Evolutionary conservation across 2,888 invertebrate genomes (phyloP).

Genomic region (Meghimatium bilineatum): DNA sequence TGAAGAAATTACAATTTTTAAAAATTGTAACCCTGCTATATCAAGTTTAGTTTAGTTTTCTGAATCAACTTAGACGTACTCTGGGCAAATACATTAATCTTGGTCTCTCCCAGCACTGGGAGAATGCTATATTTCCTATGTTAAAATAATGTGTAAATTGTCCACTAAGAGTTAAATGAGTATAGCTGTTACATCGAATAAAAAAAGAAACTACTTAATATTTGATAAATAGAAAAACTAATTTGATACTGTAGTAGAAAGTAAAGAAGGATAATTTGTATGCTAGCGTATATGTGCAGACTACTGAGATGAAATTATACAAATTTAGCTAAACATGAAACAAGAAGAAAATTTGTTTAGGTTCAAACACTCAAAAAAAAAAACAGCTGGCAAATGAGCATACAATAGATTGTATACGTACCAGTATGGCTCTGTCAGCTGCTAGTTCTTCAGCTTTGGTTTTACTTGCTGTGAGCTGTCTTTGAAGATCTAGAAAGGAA

Average conservation of each 20-base stretch:
- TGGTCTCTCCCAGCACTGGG: no score
- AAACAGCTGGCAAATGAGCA: background rate
- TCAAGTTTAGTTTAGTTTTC: no score
- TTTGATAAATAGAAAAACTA: background rate
- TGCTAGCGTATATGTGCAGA: background rate
- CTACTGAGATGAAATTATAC: background rate
- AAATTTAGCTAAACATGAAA: no score
- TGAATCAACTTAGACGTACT: no score
- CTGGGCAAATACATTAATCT: no score
- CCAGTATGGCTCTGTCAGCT: slow-evolving; percentile 71
- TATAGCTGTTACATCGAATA: background rate
- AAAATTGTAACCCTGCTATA: no score
- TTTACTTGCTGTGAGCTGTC: slow-evolving; percentile 67
- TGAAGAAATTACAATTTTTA: no score
- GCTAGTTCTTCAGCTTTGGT: slow-evolving; percentile 65
- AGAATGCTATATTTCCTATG: no score
- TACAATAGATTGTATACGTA: slow-evolving; percentile 54
- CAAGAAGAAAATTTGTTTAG: no score
- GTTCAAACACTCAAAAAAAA: background rate
- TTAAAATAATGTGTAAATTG: no score
- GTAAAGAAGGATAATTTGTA: background rate
- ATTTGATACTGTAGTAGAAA: background rate
- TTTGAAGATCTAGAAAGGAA: slow-evolving; percentile 66
- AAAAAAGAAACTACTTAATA: background rate
- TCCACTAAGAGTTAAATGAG: background rate